Percentiles rank a stretch among this genome's conserved stretches.
Conservation (phyloP, 2,888 invertebrate genomes). For the Tinea trinotella region DNA sequence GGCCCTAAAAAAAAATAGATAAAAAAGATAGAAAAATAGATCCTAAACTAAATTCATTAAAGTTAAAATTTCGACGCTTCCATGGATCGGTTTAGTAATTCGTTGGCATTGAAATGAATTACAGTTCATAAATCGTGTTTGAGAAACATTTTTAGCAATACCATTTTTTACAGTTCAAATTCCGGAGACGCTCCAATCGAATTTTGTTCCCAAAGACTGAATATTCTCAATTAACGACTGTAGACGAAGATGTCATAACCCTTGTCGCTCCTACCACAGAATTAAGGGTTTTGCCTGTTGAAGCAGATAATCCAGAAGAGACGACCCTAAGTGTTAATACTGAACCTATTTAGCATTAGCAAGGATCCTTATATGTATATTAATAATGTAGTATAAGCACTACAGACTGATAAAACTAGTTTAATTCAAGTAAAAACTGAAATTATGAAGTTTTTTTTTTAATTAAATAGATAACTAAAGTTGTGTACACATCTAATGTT, state of each 20-base stretch:
- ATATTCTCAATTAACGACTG: conserved; percentile 57
- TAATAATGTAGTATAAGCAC: conserved; percentile 13
- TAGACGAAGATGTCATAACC: conserved; percentile 53
- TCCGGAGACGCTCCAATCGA: conserved; percentile 41
- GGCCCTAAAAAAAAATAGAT: too few species aligned
- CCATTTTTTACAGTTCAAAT: conserved; percentile 41
- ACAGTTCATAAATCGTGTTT: too few species aligned
- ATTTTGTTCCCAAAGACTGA: conserved; percentile 48
- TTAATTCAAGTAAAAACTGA: background rate
- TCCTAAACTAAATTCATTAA: too few species aligned
- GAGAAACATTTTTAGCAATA: too few species aligned
- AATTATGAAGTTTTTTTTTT: background rate
- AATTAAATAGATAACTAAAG: background rate
- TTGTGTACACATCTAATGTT: background rate
- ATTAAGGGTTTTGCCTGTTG: conserved; percentile 32
- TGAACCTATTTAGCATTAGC: background rate
- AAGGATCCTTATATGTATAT: background rate
- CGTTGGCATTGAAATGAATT: too few species aligned
- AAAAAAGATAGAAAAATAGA: too few species aligned
- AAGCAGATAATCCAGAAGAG: background rate
- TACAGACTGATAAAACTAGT: conserved; percentile 17
- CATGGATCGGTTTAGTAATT: too few species aligned
- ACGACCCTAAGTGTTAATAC: background rate
- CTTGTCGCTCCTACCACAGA: conserved; percentile 46
- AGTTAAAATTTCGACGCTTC: too few species aligned